Percentiles rank a stretch among this genome's conserved stretches.
phyloP scores from a whole-genome alignment of 2,113 vertebrate genomes.

The Calonectris borealis region DNA sequence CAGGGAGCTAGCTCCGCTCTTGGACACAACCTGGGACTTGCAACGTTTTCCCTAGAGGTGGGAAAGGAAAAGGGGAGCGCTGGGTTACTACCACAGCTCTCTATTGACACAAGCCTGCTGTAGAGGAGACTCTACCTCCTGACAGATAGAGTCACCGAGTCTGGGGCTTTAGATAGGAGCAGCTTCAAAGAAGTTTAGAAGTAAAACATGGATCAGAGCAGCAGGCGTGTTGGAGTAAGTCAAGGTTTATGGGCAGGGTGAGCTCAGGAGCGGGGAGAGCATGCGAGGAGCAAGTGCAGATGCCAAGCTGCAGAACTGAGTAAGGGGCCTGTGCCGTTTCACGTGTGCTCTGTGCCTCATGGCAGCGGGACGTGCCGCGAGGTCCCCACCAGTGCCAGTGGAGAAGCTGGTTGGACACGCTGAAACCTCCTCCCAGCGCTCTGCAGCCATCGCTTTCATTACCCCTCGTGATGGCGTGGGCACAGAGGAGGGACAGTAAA shows the following conservation, averaged over 20 bases:
- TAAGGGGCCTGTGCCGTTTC: not conserved
- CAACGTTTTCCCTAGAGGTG: not conserved
- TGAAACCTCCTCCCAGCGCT: fast-evolving
- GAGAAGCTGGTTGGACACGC: not conserved
- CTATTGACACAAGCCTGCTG: constrained; percentile 13
- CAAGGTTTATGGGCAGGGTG: constrained; percentile 39
- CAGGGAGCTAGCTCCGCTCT: not conserved
- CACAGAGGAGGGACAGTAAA: not conserved
- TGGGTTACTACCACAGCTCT: not conserved
- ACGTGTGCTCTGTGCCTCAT: fast-evolving
- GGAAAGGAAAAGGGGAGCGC: not conserved
- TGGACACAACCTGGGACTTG: not conserved
- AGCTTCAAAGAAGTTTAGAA: constrained; percentile 39
- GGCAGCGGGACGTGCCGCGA: fast-evolving
- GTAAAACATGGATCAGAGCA: constrained; percentile 25
- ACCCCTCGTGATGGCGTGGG: not conserved
- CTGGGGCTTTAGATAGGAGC: not conserved
- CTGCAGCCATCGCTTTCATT: not conserved
- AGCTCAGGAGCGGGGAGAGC: not conserved
- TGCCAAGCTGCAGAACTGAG: not conserved
- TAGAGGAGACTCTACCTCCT: no score
- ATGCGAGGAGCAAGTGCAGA: not conserved
- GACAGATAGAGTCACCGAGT: not conserved
- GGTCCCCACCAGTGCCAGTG: not conserved
- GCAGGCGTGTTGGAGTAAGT: constrained; percentile 38